Evolutionary conservation across 2,797 vertebrate genomes (phyloP).

Genomic region (Chiloscyllium punctatum): DNA sequence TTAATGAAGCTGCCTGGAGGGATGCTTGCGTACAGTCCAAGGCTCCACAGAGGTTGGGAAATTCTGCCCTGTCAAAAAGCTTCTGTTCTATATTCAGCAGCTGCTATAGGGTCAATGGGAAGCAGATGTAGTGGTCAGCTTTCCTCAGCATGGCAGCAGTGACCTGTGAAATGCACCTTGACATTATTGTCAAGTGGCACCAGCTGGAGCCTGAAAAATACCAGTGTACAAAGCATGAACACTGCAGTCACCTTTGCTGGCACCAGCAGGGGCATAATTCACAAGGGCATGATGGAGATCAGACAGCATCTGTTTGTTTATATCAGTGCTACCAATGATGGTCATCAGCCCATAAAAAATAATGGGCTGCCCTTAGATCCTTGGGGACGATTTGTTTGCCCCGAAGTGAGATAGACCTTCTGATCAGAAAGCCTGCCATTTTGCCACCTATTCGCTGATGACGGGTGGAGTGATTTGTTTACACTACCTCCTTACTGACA

Average conservation of each 20-base stretch:
- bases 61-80: slow-evolving; percentile 15
- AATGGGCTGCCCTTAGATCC: neutral
- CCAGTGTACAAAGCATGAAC: neutral
- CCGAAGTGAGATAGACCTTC: too few species aligned
- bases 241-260: neutral
- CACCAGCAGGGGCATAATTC: slow-evolving; percentile 22
- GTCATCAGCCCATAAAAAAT: neutral
- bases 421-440: neutral
- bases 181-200: slow-evolving; percentile 33
- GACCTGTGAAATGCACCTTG: slow-evolving; percentile 31
- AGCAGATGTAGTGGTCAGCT: slow-evolving; percentile 34
- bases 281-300: neutral
- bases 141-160: slow-evolving; percentile 15
- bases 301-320: slow-evolving; percentile 5
- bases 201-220: slow-evolving; percentile 22
- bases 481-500: too few species aligned
- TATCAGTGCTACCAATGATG: too few species aligned
- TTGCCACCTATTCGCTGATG: neutral
- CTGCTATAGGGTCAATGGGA: slow-evolving; percentile 24
- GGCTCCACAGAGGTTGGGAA: neutral
- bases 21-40: neutral
- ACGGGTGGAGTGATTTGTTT: neutral
- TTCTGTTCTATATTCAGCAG: slow-evolving; percentile 33
- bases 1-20: neutral
- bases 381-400: neutral